These are phyloP conservation scores for Nothocercus julius DNA, from an alignment of 2,113 vertebrate genomes.

Conservation along the genomic window DNA sequence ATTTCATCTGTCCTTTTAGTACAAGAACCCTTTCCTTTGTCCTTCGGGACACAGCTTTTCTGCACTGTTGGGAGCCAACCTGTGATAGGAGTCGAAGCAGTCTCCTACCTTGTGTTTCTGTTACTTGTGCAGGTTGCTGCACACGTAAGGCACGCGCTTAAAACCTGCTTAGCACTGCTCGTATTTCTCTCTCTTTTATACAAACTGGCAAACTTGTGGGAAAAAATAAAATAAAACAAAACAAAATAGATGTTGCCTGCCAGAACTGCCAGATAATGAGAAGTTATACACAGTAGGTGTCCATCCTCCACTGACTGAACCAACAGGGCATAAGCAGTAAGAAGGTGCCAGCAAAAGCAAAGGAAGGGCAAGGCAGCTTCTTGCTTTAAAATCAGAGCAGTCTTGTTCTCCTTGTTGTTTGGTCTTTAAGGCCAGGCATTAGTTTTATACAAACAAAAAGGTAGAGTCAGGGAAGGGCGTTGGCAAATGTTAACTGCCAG, in stretches of 20 bases:
- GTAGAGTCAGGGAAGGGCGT: neutral
- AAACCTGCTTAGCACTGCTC: neutral
- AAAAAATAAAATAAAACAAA: neutral
- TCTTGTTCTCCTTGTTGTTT: neutral
- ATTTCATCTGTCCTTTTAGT: accelerated
- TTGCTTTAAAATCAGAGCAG: neutral
- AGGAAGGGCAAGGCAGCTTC: neutral
- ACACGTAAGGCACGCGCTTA: neutral
- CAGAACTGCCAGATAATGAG: neutral
- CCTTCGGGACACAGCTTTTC: neutral
- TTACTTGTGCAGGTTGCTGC: neutral
- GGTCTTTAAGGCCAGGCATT: neutral
- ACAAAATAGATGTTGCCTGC: neutral
- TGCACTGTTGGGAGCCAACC: neutral
- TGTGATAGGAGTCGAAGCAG: neutral
- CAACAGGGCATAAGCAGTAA: neutral
- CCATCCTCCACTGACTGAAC: neutral
- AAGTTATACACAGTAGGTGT: neutral
- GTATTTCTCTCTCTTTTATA: neutral
- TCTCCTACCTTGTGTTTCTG: neutral
- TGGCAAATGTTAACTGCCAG: neutral
- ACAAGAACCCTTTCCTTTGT: neutral
- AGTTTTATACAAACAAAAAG: neutral
- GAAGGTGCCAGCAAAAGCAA: neutral
- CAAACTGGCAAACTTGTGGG: neutral